Percentiles rank a stretch among this genome's conserved stretches.
These are phyloP conservation scores for Drosophila melanica DNA, from an alignment of 1,140 invertebrate species.

Conservation along the genomic window DNA sequence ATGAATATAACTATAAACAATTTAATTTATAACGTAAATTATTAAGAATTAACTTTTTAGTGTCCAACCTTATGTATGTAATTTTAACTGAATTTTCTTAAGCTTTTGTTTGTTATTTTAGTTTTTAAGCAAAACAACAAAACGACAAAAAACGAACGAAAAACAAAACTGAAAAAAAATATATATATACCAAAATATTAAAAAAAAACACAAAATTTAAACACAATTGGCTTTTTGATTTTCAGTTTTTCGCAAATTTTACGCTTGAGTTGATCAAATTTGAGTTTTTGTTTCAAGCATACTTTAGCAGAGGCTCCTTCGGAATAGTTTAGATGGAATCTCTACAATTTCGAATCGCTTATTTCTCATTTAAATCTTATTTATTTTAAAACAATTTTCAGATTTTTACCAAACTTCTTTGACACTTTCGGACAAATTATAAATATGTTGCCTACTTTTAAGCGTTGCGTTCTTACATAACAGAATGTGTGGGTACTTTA, in stretches of 20 bases:
- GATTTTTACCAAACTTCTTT: too few relatives aligned
- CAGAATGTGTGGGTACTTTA: constrained; percentile 21
- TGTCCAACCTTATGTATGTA: constrained; percentile 32
- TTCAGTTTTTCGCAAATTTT: constrained; percentile 9
- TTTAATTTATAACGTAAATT: constrained; percentile 64
- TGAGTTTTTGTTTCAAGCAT: not conserved
- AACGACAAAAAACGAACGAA: constrained; percentile 26
- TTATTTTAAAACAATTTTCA: too few relatives aligned
- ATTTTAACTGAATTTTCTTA: constrained; percentile 53
- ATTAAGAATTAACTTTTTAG: constrained; percentile 23
- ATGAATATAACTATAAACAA: constrained; percentile 28
- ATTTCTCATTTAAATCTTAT: too few relatives aligned
- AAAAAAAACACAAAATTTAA: constrained; percentile 54
- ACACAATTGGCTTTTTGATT: constrained; percentile 49
- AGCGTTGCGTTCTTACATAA: too few relatives aligned
- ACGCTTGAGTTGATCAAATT: too few relatives aligned
- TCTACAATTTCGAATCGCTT: too few relatives aligned
- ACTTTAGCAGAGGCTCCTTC: not conserved
- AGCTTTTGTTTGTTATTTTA: constrained; percentile 81
- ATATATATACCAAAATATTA: constrained; percentile 66
- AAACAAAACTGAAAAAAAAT: constrained; percentile 36
- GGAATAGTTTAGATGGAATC: not conserved
- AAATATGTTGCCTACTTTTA: too few relatives aligned
- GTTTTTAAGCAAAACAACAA: constrained; percentile 60
- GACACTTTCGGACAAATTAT: too few relatives aligned